Base-by-base conservation (phyloP, 2,113 vertebrate species). In the Notothenia coriiceps region DNA sequence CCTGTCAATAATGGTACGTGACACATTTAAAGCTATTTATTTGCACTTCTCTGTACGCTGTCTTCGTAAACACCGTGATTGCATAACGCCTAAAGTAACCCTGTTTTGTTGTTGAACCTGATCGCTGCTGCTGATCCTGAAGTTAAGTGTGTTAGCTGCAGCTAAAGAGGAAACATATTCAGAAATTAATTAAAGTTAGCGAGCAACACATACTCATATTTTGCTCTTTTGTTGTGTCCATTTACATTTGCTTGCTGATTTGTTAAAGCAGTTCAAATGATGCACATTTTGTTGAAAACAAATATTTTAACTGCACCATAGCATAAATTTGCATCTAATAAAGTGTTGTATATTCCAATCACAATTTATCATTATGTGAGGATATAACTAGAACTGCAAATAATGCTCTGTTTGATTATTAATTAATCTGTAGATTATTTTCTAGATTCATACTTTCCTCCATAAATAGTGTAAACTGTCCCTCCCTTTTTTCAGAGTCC, bases 1-100 rank as follows among this genome's bases (percentile, higher is more conserved):
- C 62, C 5, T 7, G 5, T 65, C 35, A 2, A 78, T 0, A 14
- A 93, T 95, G 95, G 95, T 95, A 90, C 13, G 90, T 88, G 79
- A 5, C 46, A 15, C 4, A 6, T 43, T 61, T 43, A 2, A 20
- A 40, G 10, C 0, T 1, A 1, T 22, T 25, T 44, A 11, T n/a
- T 22, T 0, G 5, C 20, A 20, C 10, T 40, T 2, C 10, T 12
- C 4, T 4, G 47, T 49, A 12, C 6, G 20, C 13, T 35, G 50
- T 22, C 2, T 4, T 0, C 1, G 1, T 0, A 3, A n/a, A 46
- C 10, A 46, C 43, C 22, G 9, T 2, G n/a, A 1, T 33, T 47
- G 9, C 51, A 46, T 47, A 18, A 44, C 8, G 14, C n/a, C 9
- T 49, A 68, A 40, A 56, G 33, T 22, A 25, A 22, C 43, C 18